Percentiles rank a stretch among this genome's conserved stretches.
Conservation (phyloP, 2,888 invertebrate species). For the Aphidius colemani region DNA sequence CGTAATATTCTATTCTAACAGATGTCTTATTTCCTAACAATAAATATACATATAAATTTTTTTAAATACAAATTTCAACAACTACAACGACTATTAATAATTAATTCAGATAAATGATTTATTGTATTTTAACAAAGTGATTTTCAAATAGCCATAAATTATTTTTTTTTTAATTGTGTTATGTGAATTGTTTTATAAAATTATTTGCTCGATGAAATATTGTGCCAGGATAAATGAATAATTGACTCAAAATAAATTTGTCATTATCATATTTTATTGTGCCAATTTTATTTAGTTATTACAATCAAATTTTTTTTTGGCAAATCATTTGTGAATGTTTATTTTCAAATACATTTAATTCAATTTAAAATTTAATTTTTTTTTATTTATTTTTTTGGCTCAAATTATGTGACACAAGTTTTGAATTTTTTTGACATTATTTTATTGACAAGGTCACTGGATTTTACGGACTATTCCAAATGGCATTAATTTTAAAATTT, state of each 20-base stretch:
- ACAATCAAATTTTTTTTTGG: constrained; percentile 12
- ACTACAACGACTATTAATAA: not conserved
- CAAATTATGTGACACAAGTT: too few species aligned
- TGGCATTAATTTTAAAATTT: too few species aligned
- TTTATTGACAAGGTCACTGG: too few species aligned
- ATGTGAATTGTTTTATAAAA: constrained; percentile 2
- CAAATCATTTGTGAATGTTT: not conserved
- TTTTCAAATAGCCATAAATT: too few species aligned
- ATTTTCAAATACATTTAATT: too few species aligned
- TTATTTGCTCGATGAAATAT: constrained; percentile 9
- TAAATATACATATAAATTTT: not conserved
- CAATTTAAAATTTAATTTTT: too few species aligned
- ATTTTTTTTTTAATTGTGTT: not conserved
- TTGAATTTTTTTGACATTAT: too few species aligned
- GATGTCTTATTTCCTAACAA: not conserved
- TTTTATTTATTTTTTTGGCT: not conserved
- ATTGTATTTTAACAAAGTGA: not conserved
- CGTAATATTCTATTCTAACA: constrained; percentile 15
- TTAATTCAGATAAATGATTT: not conserved
- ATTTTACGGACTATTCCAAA: too few species aligned
- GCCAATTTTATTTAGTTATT: not conserved
- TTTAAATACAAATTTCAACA: not conserved
- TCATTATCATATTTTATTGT: constrained; percentile 10
- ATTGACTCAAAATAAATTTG: not conserved
- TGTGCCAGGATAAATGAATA: constrained; percentile 7